Percentiles rank a stretch among this genome's conserved stretches.
phyloP scores from a whole-genome alignment of 1,140 invertebrate genomes.

The Neomicropteryx cornuta region DNA sequence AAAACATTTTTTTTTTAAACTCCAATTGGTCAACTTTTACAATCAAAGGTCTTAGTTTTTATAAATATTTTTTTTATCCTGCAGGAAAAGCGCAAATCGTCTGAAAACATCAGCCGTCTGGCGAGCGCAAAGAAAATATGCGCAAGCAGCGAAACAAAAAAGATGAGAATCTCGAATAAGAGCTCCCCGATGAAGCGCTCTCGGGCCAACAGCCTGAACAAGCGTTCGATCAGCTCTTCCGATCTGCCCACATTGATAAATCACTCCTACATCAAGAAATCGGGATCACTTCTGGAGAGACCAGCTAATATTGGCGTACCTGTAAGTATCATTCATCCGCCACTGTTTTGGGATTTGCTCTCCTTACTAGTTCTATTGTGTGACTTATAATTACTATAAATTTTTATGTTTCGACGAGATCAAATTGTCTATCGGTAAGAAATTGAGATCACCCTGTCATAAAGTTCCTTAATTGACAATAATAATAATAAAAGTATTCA shows the following conservation, averaged over 20 bases:
- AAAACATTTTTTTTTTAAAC: neutral
- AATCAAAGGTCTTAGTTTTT: conserved; percentile 21
- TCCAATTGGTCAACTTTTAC: neutral
- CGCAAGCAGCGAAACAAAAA: no score
- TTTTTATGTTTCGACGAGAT: no score
- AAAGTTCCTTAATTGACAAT: no score
- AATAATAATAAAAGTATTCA: no score
- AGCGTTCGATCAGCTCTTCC: conserved; percentile 23
- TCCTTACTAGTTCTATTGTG: conserved; percentile 28
- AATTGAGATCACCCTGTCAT: no score
- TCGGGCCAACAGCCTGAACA: conserved; percentile 18
- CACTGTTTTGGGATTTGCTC: conserved; percentile 5
- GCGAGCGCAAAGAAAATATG: no score
- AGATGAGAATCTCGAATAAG: no score
- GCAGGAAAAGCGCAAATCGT: conserved; percentile 32
- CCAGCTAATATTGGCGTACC: conserved; percentile 55
- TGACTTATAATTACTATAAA: neutral
- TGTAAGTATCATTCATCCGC: conserved; percentile 37
- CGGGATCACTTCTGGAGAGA: conserved; percentile 44
- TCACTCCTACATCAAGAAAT: conserved; percentile 43
- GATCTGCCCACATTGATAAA: conserved; percentile 38
- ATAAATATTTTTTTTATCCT: conserved; percentile 37
- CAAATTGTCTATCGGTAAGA: no score
- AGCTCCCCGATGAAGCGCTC: conserved; percentile 25
- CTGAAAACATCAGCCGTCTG: conserved; percentile 26